Evolutionary conservation across 2,888 invertebrate genomes (phyloP).

Genomic region (Himalopsyche kuldschensis): DNA sequence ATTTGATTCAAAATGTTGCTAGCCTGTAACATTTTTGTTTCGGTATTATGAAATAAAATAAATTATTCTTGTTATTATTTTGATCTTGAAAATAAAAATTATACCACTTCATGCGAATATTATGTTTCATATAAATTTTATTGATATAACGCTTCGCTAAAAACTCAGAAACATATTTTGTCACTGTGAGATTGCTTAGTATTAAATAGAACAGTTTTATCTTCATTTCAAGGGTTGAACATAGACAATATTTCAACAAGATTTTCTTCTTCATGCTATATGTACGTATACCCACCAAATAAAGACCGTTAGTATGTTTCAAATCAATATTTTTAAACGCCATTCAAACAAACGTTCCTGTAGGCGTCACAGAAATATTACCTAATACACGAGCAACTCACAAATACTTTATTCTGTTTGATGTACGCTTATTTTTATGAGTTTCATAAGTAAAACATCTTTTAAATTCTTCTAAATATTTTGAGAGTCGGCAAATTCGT

Average conservation of each 20-base stretch:
- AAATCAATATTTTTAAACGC: too few species aligned
- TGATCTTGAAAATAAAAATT: background rate
- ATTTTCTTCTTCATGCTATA: background rate
- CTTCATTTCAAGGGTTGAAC: conserved; percentile 23
- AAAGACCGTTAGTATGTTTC: background rate
- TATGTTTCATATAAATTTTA: conserved; percentile 6
- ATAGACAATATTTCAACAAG: conserved; percentile 26
- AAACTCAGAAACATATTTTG: background rate
- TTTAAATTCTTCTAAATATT: too few species aligned
- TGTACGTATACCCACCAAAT: background rate
- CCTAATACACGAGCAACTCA: too few species aligned
- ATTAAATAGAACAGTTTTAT: conserved; percentile 19
- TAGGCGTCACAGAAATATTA: too few species aligned
- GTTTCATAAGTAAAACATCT: too few species aligned
- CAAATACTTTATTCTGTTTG: too few species aligned
- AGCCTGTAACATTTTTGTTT: too few species aligned
- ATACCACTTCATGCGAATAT: background rate
- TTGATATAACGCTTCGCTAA: background rate
- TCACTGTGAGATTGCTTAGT: conserved; percentile 17
- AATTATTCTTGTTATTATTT: background rate
- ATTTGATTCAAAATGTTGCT: too few species aligned
- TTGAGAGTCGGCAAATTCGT: too few species aligned
- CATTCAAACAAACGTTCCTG: too few species aligned
- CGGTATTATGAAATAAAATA: background rate
- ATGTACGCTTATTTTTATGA: too few species aligned